Conservation (phyloP, 2,113 vertebrate species). For the Rhagologus leucostigma region DNA sequence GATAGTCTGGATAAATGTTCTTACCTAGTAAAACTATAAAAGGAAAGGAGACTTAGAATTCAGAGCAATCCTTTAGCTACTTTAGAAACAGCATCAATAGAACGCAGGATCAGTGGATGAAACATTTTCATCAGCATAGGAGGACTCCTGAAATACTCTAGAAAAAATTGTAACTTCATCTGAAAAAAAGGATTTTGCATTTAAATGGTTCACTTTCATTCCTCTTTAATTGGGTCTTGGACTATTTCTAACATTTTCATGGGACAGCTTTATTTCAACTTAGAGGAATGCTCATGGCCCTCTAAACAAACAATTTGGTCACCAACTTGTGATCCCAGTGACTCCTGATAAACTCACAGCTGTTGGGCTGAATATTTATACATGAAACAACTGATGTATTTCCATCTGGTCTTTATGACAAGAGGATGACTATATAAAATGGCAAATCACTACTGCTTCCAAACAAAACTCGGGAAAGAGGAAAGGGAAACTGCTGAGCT, state of each 20-base stretch:
- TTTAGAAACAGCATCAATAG: not conserved
- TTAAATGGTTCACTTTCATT: not conserved
- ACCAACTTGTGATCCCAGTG: not conserved
- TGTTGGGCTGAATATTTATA: constrained; percentile 47
- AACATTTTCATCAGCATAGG: not conserved
- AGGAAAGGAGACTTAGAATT: not conserved
- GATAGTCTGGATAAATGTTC: not conserved
- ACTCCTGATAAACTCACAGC: constrained; percentile 21
- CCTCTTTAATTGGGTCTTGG: not conserved
- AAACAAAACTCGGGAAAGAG: constrained; percentile 46
- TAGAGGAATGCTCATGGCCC: not conserved
- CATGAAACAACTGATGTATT: constrained; percentile 26
- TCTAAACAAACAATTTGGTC: not conserved
- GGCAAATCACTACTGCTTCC: constrained; percentile 3
- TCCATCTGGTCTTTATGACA: constrained; percentile 34
- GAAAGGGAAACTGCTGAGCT: constrained; percentile 54
- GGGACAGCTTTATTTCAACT: not conserved
- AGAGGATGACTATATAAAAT: constrained; percentile 17
- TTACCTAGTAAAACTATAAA: not conserved
- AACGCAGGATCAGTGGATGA: not conserved
- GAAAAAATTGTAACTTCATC: not conserved
- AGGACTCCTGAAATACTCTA: not conserved
- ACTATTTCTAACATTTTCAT: not conserved
- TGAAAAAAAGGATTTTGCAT: not conserved
- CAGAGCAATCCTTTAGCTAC: not conserved